Evolutionary conservation across 1,140 invertebrate genomes (phyloP).

Genomic region (Caenorhabditis brenneri): DNA sequence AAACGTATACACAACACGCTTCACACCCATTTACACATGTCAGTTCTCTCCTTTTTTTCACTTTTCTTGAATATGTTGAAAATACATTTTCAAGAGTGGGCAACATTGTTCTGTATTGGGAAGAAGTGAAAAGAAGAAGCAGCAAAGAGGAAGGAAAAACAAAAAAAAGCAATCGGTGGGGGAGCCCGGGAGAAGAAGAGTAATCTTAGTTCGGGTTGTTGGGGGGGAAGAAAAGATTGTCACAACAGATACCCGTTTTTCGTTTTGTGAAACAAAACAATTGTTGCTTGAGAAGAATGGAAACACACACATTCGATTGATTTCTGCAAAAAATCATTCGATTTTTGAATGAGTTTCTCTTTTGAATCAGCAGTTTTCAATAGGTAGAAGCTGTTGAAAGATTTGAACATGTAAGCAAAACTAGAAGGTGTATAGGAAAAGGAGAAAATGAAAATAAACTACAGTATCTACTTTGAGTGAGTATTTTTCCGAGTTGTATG

Average conservation of each 20-base stretch:
- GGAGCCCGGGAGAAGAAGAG: not conserved
- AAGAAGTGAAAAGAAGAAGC: too few species aligned
- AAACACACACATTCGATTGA: not conserved
- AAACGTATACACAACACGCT: constrained; percentile 34
- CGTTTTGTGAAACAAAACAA: not conserved
- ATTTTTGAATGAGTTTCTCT: too few species aligned
- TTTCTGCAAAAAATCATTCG: not conserved
- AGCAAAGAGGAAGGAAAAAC: not conserved
- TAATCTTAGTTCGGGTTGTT: constrained; percentile 7
- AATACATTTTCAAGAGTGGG: not conserved
- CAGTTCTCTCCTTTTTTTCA: not conserved
- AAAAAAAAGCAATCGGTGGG: not conserved
- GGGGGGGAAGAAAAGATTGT: not conserved
- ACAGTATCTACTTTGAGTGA: too few species aligned
- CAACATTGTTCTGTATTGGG: not conserved
- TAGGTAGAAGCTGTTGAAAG: too few species aligned
- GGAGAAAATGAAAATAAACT: too few species aligned
- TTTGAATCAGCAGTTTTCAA: too few species aligned
- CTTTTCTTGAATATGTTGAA: not conserved
- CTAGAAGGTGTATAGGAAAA: too few species aligned
- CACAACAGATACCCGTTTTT: not conserved
- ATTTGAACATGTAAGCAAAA: too few species aligned
- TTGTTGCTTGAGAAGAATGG: not conserved
- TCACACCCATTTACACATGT: constrained; percentile 37
- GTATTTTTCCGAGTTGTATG: too few species aligned